Evolutionary conservation across 2,888 invertebrate genomes (phyloP), one percentile per base, ranked within the genome.

Genomic region (Xestia c-nigrum): DNA sequence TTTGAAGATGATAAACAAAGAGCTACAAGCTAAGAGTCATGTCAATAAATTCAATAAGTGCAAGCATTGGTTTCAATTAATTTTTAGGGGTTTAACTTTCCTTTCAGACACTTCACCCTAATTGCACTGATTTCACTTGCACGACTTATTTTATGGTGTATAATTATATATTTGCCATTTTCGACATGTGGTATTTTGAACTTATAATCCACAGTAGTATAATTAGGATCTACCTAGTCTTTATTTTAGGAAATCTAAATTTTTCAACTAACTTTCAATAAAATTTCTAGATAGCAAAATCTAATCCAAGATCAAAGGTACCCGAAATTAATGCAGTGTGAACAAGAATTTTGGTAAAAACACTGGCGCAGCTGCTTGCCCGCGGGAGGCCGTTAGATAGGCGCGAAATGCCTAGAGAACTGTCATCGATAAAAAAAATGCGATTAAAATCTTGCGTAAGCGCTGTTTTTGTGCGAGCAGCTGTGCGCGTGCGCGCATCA

Each of bases 401-500:
- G 93, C 93, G 94, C 94, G 92, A 94, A 95, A 96, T 94, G 93
- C 92, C 92, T 94, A 94, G 89, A 91, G 91, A 93, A 93, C 94
- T 96, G 96, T 95, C 96, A 95, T 94, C 95, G 89, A 92, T 91
- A 89, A 83, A 91, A 61, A 92, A 95, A 94, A 93, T 88, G 88
- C 94, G 95, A 96, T 96, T 96, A 95, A 93, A 95, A 96, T 96
- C 96, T 96, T 96, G 94, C 94, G 91, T 95, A 96, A 96, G 94
- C 94, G 89, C 83, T 78, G 92, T 93, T 95, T 95, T 94, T 94
- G 87, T 91, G 83, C 68, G 85, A 89, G 93, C 96, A 96, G 96
- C 91, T 96, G 96, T 93, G 95, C 96, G 95, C 96, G 96, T 96
- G 96, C 96, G 92, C 92, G 80, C 82, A 73, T 90, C 96, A 96